Evolutionary conservation across 2,888 invertebrate species (phyloP).

Genomic region (Leucozona laternaria): DNA sequence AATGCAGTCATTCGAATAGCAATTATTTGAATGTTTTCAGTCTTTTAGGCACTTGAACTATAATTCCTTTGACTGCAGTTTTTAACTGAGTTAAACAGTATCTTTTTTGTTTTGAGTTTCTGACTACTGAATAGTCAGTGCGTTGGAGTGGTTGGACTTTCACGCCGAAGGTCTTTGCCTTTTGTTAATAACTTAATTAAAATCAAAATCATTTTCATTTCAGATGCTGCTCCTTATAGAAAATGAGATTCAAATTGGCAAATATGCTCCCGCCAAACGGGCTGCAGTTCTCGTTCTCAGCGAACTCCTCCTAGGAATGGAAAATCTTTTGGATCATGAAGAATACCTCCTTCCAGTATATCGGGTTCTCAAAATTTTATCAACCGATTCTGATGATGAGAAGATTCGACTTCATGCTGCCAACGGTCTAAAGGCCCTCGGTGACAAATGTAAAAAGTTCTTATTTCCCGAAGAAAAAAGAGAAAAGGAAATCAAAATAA

Average conservation of each 20-base stretch:
- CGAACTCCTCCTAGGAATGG: slow-evolving; percentile 82
- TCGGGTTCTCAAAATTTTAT: slow-evolving; percentile 79
- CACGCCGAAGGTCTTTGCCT: too few species aligned
- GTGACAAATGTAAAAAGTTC: slow-evolving; percentile 80
- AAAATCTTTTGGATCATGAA: slow-evolving; percentile 81
- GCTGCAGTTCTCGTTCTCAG: slow-evolving; percentile 81
- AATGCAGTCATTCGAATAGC: too few species aligned
- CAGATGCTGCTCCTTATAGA: slow-evolving; percentile 79
- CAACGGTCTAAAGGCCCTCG: slow-evolving; percentile 80
- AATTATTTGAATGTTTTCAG: too few species aligned
- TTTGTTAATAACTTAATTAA: neutral
- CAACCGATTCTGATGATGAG: slow-evolving; percentile 79
- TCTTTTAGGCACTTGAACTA: too few species aligned
- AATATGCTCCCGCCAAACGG: slow-evolving; percentile 82
- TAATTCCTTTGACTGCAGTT: too few species aligned
- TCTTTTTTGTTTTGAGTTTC: too few species aligned
- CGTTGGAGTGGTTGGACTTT: too few species aligned
- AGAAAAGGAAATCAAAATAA: slow-evolving; percentile 81
- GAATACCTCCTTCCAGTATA: slow-evolving; percentile 83
- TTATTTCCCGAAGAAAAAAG: slow-evolving; percentile 78
- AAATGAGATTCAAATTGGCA: slow-evolving; percentile 79
- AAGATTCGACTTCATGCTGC: slow-evolving; percentile 82
- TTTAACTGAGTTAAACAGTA: too few species aligned
- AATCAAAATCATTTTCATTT: neutral
- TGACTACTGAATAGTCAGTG: too few species aligned